Evolutionary conservation across 37 sponge, comb jelly and placozoan species (phyloP).

Genomic region (Axinella damicornis): DNA sequence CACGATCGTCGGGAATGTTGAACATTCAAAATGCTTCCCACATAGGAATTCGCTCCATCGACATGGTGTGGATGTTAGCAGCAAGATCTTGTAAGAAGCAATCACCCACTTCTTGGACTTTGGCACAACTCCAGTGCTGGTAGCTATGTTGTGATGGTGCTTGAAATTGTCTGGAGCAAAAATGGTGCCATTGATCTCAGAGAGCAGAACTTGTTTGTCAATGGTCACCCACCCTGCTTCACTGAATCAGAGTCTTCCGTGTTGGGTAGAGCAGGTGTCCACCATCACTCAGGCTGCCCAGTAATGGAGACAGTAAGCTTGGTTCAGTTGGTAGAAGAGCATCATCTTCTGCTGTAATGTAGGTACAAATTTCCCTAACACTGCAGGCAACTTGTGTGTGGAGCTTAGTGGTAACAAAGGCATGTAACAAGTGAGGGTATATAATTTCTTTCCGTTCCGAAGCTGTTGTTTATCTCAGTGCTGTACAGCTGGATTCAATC

Average conservation of each 20-base stretch:
- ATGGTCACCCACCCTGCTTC: constrained; percentile 19
- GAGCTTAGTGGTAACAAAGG: no score
- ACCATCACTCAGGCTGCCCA: not conserved
- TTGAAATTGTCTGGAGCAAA: constrained; percentile 34
- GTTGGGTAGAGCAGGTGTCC: constrained; percentile 15
- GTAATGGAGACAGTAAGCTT: not conserved
- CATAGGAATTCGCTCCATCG: no score
- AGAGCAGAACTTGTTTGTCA: constrained; percentile 6
- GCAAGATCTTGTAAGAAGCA: no score
- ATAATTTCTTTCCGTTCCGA: no score
- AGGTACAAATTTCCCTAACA: no score
- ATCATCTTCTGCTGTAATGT: not conserved
- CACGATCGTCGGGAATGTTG: no score
- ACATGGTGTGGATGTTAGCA: no score
- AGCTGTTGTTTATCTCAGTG: no score
- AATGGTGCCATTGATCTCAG: constrained; percentile 7
- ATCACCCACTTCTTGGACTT: not conserved
- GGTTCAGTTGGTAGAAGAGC: not conserved
- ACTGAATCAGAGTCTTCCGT: not conserved
- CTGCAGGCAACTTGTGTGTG: no score
- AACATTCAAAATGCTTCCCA: no score
- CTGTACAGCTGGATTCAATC: no score
- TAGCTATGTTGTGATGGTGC: not conserved
- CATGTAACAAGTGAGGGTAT: no score
- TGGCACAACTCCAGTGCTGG: constrained; percentile 20